These are phyloP conservation scores for Bugulina stolonifera DNA, from an alignment of 2,888 invertebrate species.

Conservation along the genomic window DNA sequence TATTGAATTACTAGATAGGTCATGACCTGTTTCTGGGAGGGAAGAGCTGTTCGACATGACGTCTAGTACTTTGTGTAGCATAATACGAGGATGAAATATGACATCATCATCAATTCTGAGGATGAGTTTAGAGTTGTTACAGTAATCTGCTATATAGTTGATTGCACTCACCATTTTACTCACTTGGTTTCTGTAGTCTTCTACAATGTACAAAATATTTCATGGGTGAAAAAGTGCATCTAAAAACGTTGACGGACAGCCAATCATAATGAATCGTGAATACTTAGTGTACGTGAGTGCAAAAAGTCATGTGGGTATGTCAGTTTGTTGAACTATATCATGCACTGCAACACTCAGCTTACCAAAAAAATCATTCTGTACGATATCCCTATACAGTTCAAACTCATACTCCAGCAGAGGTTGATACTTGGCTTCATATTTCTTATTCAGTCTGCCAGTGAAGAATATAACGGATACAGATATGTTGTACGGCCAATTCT, in stretches of 20 bases:
- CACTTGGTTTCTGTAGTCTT: not conserved
- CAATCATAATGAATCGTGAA: too few species aligned
- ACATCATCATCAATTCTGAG: slow-evolving; percentile 20
- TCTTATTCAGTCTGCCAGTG: not conserved
- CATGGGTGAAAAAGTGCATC: too few species aligned
- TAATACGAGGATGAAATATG: not conserved
- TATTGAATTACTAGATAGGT: not conserved
- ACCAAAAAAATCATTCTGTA: not conserved
- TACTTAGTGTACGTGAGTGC: too few species aligned
- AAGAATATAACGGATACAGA: not conserved
- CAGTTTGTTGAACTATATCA: too few species aligned
- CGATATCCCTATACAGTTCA: not conserved
- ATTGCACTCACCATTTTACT: slow-evolving; percentile 4
- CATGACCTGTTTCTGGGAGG: too few species aligned
- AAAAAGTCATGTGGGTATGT: too few species aligned
- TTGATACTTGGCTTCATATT: not conserved
- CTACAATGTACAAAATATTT: too few species aligned
- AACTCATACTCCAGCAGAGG: not conserved
- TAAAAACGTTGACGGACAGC: too few species aligned
- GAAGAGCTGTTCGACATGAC: not conserved
- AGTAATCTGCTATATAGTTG: not conserved
- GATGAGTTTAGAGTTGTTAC: not conserved
- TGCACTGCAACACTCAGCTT: not conserved
- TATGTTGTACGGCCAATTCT: not conserved
- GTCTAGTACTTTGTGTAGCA: not conserved